These are phyloP conservation scores for Chascanopsetta lugubris DNA, from an alignment of 2,113 vertebrate species.

Conservation along the genomic window DNA sequence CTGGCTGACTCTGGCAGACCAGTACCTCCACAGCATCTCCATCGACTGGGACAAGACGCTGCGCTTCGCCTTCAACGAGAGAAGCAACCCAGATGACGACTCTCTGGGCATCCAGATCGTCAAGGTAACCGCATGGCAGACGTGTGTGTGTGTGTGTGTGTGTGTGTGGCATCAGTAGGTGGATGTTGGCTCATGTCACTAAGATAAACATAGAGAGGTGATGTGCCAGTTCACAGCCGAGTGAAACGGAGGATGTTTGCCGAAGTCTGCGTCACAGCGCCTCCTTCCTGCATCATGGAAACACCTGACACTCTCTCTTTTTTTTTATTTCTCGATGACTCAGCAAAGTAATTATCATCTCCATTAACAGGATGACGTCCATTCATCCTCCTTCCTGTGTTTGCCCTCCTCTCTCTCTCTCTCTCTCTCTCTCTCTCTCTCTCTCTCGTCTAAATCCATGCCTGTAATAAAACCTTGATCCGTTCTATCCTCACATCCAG, in stretches of 20 bases:
- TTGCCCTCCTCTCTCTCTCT: not conserved
- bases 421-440: not conserved
- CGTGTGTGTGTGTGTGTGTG: not conserved
- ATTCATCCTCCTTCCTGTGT: not conserved
- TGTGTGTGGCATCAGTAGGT: not conserved
- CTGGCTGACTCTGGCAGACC: constrained; percentile 95
- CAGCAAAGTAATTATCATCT: constrained; percentile 36
- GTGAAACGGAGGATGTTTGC: constrained; percentile 63
- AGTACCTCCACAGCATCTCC: constrained; percentile 95
- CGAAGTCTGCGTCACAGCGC: constrained; percentile 38
- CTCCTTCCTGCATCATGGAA: constrained; percentile 49
- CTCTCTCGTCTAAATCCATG: not conserved
- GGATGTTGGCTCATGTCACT: not conserved
- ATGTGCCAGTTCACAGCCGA: not conserved
- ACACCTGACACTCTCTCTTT: constrained; percentile 15
- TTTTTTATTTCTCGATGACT: constrained; percentile 13
- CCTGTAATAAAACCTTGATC: constrained; percentile 1
- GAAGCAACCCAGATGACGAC: constrained; percentile 98
- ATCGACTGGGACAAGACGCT: constrained; percentile 99
- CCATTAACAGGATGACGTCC: constrained; percentile 40
- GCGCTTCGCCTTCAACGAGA: constrained; percentile 97
- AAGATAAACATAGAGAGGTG: no score
- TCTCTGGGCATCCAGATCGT: constrained; percentile 98
- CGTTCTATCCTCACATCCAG: constrained; percentile 27
- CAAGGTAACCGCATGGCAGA: constrained; percentile 83